Percentiles rank a stretch among this genome's conserved stretches.
phyloP scores from a whole-genome alignment of 2,113 vertebrate species.

The Poicephalus gulielmi region DNA sequence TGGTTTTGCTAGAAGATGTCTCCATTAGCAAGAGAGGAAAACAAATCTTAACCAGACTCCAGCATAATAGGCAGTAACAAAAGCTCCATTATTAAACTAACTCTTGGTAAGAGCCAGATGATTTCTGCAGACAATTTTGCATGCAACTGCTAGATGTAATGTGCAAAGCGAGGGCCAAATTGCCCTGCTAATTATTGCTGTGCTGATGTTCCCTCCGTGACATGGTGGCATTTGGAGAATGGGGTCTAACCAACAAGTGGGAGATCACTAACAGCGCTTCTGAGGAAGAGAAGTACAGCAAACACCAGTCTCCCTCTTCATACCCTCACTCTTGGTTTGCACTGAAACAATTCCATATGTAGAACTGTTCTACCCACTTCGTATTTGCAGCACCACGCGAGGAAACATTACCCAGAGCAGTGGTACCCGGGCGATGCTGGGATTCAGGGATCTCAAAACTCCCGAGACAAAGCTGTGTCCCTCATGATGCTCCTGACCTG shows the following conservation, averaged over 20 bases:
- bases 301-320: slow-evolving; percentile 13
- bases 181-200: slow-evolving; percentile 55
- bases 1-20: background rate
- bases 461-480: background rate
- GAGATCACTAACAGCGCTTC: slow-evolving; percentile 57
- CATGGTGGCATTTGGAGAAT: slow-evolving; percentile 60
- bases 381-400: background rate
- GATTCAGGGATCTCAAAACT: background rate
- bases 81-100: slow-evolving; percentile 53
- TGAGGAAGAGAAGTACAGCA: slow-evolving; percentile 25
- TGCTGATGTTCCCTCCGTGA: slow-evolving; percentile 64
- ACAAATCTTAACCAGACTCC: slow-evolving; percentile 3
- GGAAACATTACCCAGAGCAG: background rate
- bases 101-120: slow-evolving; percentile 48
- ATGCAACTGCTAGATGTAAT: slow-evolving; percentile 52
- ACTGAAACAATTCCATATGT: background rate
- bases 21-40: slow-evolving; percentile 1
- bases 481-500: accelerated
- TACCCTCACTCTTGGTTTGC: background rate
- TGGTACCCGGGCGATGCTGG: accelerated
- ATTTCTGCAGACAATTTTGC: slow-evolving; percentile 36
- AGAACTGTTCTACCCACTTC: background rate
- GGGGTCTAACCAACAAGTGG: slow-evolving; percentile 55
- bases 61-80: background rate
- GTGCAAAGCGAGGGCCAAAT: slow-evolving; percentile 55